Evolutionary conservation across 2,888 invertebrate species (phyloP), one percentile per base, ranked within the genome.

Genomic region (Netelia melanura): DNA sequence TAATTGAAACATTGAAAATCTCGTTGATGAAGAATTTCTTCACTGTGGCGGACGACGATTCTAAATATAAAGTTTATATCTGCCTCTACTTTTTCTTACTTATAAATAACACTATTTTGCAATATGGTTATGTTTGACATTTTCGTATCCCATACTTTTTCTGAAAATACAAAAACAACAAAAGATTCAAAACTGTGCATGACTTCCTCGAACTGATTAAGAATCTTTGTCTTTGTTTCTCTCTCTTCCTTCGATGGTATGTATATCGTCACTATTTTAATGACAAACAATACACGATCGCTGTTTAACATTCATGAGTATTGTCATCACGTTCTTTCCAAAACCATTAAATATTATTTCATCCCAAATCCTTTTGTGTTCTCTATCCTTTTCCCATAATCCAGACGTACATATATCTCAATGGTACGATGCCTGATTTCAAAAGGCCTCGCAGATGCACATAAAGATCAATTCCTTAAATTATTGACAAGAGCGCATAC

Each of bases 101-200:
- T 86, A 81, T 87, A 84, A 87, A 86, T 84, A 87, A 84, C 82
- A 80, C 68, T 68, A 67, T 81, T 84, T 84, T 82, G 86, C 85
- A 85, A 85, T 83, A 79, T 56, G 56, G 65, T 80, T 76, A 61
- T 71, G 72, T 74, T 81, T 65, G 44, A 70, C 56, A 62, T 62
- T 71, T 21, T 43, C 38, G 38, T 10, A 21, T 25, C 38, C 72
- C 54, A 17, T 52, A 67, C 71, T 61, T 67, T 54, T 70, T 74
- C 52, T 23, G 43, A 65, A 68, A 67, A 77, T 38, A 72, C 38
- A 43, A 70, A 58, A 71, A 21, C 54, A 56, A 71, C 30, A 56
- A 67, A 61, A 64, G 48, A 48, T 44, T 14, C 30, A 21, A 43
- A 6, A 56, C 10, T 56, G 79, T 64, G 64, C 30, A 48, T 48